Evolutionary conservation across 2,888 invertebrate genomes (phyloP).

Genomic region (Nebria salina): DNA sequence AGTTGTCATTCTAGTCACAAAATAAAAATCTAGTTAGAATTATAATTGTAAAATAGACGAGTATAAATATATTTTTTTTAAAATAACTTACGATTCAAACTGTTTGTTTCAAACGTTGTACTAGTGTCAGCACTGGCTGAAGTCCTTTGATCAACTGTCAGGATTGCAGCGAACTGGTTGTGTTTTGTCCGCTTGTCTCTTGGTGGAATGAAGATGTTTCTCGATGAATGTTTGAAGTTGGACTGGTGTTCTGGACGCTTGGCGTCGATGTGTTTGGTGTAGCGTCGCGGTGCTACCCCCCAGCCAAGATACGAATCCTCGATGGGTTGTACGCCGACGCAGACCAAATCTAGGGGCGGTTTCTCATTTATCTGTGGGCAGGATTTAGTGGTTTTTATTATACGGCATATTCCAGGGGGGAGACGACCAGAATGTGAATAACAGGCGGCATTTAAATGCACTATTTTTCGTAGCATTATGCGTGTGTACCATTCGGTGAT

Average conservation of each 20-base stretch:
- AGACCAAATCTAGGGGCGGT: conserved; percentile 57
- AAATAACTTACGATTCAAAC: background rate
- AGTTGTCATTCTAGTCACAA: too few species aligned
- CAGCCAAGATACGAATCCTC: conserved; percentile 50
- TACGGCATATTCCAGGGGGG: conserved; percentile 17
- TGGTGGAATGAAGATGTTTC: conserved; percentile 9
- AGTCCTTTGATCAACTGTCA: background rate
- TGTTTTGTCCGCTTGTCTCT: background rate
- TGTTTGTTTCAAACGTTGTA: background rate
- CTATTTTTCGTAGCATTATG: background rate
- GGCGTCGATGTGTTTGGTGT: conserved; percentile 57
- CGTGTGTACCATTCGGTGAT: background rate
- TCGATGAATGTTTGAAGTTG: conserved; percentile 48
- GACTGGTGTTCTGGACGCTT: conserved; percentile 54
- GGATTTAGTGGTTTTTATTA: conserved; percentile 61
- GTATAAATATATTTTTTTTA: background rate
- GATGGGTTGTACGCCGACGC: conserved; percentile 58
- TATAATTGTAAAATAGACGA: background rate
- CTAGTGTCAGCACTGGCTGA: background rate
- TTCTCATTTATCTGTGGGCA: conserved; percentile 62
- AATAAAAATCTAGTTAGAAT: too few species aligned
- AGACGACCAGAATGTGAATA: conserved; percentile 34
- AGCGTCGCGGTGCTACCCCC: conserved; percentile 58
- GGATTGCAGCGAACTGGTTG: background rate
- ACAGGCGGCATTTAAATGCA: conserved; percentile 31